Conservation (phyloP, 2,888 invertebrate species). For the Euproctis similis region DNA sequence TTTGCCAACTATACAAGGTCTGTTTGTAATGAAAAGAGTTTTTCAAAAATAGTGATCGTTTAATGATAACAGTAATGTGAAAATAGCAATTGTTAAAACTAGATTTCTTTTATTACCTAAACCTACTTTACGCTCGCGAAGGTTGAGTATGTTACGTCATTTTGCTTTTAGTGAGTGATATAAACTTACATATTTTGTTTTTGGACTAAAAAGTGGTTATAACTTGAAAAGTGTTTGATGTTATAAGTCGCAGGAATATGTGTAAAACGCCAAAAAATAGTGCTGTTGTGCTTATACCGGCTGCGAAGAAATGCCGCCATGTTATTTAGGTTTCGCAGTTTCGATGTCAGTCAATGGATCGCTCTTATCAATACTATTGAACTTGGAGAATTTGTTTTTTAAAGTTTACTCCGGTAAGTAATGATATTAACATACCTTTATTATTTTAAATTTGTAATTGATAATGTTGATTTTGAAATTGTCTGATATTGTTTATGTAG, state of each 20-base stretch:
- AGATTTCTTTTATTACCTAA: slow-evolving; percentile 49
- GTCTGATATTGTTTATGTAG: slow-evolving; percentile 49
- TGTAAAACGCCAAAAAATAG: slow-evolving; percentile 43
- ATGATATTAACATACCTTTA: slow-evolving; percentile 2
- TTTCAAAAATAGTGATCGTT: slow-evolving; percentile 34
- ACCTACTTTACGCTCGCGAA: slow-evolving; percentile 72
- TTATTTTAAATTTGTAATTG: not conserved
- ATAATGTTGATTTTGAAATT: not conserved
- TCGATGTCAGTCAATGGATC: slow-evolving; percentile 66
- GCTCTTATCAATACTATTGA: slow-evolving; percentile 35
- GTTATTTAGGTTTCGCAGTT: slow-evolving; percentile 65
- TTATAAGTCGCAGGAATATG: slow-evolving; percentile 36
- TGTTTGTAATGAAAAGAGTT: slow-evolving; percentile 31
- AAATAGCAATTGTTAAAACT: slow-evolving; percentile 27
- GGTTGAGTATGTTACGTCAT: slow-evolving; percentile 76
- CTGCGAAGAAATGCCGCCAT: slow-evolving; percentile 73
- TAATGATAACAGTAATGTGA: slow-evolving; percentile 27
- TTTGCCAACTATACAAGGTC: slow-evolving; percentile 34
- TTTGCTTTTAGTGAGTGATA: slow-evolving; percentile 66
- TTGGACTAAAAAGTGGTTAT: slow-evolving; percentile 46
- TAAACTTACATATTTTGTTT: slow-evolving; percentile 51
- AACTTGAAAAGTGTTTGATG: slow-evolving; percentile 32
- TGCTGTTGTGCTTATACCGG: slow-evolving; percentile 56
- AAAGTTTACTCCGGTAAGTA: slow-evolving; percentile 38
- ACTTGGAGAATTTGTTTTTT: slow-evolving; percentile 35